A percentile compares a stretch with the other conserved stretches of the same genome.
These are phyloP conservation scores for Lepus americanus DNA, from an alignment of 2,113 vertebrate species.

Conservation along the genomic window DNA sequence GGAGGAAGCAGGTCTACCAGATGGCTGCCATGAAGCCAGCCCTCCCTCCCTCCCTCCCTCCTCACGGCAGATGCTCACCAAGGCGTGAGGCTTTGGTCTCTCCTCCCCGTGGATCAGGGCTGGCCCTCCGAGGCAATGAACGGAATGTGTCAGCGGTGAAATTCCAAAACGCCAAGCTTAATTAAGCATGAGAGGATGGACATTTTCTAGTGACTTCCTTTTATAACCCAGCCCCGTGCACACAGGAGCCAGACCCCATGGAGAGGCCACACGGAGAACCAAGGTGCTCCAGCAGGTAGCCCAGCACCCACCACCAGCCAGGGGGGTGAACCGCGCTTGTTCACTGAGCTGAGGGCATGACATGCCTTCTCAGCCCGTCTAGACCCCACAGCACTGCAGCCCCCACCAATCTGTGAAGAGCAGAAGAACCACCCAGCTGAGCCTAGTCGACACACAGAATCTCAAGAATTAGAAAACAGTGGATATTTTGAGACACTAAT, in stretches of 20 bases:
- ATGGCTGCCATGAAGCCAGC: too few species aligned
- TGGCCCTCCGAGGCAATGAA: too few species aligned
- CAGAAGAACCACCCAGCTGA: background rate
- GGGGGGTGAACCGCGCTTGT: background rate
- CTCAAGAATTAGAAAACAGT: background rate
- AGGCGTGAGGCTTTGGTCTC: background rate
- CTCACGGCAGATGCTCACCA: too few species aligned
- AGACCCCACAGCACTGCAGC: background rate
- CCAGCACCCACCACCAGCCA: background rate
- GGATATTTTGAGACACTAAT: background rate
- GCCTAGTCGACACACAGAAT: background rate
- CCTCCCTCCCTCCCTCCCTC: background rate
- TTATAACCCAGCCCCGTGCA: background rate
- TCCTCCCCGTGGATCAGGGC: background rate
- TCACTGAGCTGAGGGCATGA: background rate
- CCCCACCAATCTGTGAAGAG: background rate
- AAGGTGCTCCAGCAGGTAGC: background rate
- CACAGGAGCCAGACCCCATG: too few species aligned
- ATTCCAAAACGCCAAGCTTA: background rate
- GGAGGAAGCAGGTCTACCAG: background rate
- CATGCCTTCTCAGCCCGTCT: too few species aligned
- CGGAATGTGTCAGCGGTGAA: too few species aligned
- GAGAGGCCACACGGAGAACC: background rate
- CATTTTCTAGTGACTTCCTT: background rate
- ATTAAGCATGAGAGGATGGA: background rate